phyloP scores from a whole-genome alignment of 2,888 invertebrate genomes.

The Aethes cnicana region DNA sequence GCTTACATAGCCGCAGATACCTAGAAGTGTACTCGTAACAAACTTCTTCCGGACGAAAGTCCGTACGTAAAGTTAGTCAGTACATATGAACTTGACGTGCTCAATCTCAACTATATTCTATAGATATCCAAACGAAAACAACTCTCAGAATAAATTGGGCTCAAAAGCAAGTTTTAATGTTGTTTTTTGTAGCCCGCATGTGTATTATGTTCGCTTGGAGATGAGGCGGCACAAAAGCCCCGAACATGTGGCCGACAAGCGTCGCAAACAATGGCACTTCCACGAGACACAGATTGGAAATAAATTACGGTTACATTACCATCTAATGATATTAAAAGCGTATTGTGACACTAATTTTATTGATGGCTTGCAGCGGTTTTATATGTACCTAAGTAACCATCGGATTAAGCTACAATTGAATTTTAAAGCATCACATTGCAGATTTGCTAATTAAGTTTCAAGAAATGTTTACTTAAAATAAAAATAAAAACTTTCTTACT shows the following conservation, averaged over 20 bases:
- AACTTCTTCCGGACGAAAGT: background rate
- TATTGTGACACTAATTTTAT: conserved; percentile 25
- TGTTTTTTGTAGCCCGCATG: conserved; percentile 60
- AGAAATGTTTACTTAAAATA: too few relatives aligned
- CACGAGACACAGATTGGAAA: conserved; percentile 29
- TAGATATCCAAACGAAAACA: conserved; percentile 19
- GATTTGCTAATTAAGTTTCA: too few relatives aligned
- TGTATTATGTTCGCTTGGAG: conserved; percentile 51
- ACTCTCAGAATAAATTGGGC: conserved; percentile 15
- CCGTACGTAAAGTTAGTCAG: background rate
- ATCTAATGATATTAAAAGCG: conserved; percentile 16
- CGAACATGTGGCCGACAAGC: conserved; percentile 66
- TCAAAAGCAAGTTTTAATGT: conserved; percentile 31
- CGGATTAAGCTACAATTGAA: too few relatives aligned
- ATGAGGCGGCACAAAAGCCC: conserved; percentile 50
- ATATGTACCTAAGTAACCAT: background rate
- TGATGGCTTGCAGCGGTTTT: conserved; percentile 6
- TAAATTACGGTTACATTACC: conserved; percentile 24
- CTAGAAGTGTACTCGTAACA: too few relatives aligned
- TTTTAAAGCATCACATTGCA: too few relatives aligned
- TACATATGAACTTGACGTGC: background rate
- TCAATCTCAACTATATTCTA: conserved; percentile 7
- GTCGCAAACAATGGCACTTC: conserved; percentile 48
- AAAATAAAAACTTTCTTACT: too few relatives aligned
- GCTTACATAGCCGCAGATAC: too few relatives aligned